Conservation (phyloP, 2,113 vertebrate genomes). For the Oceanites oceanicus region DNA sequence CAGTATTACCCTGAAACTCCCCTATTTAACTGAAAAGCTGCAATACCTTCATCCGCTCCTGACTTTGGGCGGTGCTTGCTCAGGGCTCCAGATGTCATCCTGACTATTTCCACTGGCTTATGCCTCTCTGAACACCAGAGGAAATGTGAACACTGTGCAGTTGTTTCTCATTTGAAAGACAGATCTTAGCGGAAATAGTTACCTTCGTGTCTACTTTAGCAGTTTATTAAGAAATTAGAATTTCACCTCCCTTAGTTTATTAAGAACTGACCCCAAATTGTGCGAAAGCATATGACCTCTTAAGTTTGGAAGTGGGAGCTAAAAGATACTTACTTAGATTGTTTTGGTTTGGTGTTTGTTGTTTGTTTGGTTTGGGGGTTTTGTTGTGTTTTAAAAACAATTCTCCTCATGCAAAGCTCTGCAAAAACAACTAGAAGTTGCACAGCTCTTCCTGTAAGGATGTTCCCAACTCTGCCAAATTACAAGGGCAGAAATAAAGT, state of each 20-base stretch:
- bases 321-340: not conserved
- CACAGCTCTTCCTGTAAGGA: not conserved
- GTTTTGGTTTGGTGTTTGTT: not conserved
- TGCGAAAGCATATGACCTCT: not conserved
- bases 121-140: not conserved
- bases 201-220: not conserved
- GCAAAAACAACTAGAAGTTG: not conserved
- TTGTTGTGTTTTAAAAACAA: not conserved
- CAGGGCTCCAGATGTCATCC: not conserved
- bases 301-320: not conserved
- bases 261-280: not conserved
- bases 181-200: not conserved
- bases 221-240: not conserved
- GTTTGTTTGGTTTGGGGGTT: not conserved
- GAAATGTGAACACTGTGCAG: not conserved
- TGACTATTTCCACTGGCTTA: not conserved
- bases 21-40: not conserved
- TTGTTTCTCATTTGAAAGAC: not conserved
- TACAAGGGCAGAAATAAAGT: not conserved
- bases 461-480: not conserved
- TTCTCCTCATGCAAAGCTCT: not conserved
- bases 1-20: not conserved
- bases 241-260: not conserved
- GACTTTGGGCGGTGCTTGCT: not conserved
- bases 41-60: not conserved